A percentile compares a stretch with the other conserved stretches of the same genome.
Evolutionary conservation across 2,797 vertebrate genomes (phyloP).

Genomic region (Sylvilagus floridanus): DNA sequence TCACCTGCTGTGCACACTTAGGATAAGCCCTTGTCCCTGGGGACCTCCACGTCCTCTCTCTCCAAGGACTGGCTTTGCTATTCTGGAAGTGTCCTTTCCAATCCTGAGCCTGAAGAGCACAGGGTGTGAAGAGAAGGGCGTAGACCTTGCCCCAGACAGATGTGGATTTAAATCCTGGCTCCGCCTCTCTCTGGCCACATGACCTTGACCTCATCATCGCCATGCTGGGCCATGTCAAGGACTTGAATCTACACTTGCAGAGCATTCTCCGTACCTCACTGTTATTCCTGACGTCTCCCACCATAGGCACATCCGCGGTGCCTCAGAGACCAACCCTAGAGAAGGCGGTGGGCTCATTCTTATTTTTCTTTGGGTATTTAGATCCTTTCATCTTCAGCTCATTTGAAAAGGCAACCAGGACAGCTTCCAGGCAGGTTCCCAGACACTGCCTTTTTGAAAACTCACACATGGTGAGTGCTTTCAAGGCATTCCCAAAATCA

Average conservation of each 20-base stretch:
- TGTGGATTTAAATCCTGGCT: background rate
- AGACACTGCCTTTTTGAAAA: background rate
- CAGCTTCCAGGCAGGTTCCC: background rate
- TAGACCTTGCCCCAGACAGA: background rate
- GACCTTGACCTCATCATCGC: background rate
- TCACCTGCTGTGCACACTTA: background rate
- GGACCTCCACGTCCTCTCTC: background rate
- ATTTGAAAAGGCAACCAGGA: background rate
- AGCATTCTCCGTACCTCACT: background rate
- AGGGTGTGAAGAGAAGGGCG: background rate
- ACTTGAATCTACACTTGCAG: background rate
- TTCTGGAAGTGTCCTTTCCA: background rate
- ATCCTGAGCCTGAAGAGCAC: background rate
- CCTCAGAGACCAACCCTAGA: background rate
- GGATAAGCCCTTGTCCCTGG: background rate
- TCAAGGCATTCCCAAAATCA: background rate
- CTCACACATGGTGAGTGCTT: background rate
- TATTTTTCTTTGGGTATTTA: constrained; percentile 6
- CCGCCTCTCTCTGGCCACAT: background rate
- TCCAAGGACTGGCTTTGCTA: background rate
- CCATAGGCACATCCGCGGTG: background rate
- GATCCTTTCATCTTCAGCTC: background rate
- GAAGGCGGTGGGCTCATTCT: background rate
- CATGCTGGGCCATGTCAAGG: background rate
- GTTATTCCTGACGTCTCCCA: background rate